A percentile compares a stretch with the other conserved stretches of the same genome.
Conservation (phyloP, 1,140 invertebrate species). For the Uloborus diversus region DNA sequence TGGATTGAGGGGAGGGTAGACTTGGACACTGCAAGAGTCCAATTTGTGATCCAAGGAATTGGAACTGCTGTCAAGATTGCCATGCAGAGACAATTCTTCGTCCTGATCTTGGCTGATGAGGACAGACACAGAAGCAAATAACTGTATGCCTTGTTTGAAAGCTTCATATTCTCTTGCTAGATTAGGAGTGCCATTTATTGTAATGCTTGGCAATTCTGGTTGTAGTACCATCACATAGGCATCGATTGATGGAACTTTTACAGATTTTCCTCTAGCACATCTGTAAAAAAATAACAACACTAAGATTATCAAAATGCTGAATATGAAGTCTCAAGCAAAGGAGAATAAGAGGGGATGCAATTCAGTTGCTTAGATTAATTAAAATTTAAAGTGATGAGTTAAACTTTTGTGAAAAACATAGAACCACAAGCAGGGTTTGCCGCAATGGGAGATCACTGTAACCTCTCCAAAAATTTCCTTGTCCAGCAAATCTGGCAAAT, state of each 20-base stretch:
- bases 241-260: slow-evolving; percentile 79
- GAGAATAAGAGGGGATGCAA: too few species aligned
- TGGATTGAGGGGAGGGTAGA: slow-evolving; percentile 92
- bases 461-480: too few species aligned
- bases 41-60: slow-evolving; percentile 67
- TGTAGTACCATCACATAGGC: slow-evolving; percentile 87
- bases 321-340: too few species aligned
- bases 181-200: slow-evolving; percentile 83
- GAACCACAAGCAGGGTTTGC: too few species aligned
- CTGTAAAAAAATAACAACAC: slow-evolving; percentile 64
- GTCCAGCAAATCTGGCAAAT: too few species aligned
- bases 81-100: slow-evolving; percentile 56
- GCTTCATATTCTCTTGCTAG: slow-evolving; percentile 85
- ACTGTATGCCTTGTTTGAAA: slow-evolving; percentile 82
- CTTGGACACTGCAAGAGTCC: slow-evolving; percentile 89
- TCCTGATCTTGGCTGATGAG: slow-evolving; percentile 63
- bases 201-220: slow-evolving; percentile 83
- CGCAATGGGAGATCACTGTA: too few species aligned
- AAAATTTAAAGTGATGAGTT: too few species aligned
- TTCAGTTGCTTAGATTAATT: too few species aligned
- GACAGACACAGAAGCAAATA: slow-evolving; percentile 83
- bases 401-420: too few species aligned
- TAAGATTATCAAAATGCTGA: too few species aligned
- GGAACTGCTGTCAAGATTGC: slow-evolving; percentile 45
- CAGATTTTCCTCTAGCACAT: slow-evolving; percentile 75